Percentiles rank a stretch among this genome's conserved stretches.
phyloP scores from a whole-genome alignment of 2,113 vertebrate genomes.

The Potamarius usumacintae region DNA sequence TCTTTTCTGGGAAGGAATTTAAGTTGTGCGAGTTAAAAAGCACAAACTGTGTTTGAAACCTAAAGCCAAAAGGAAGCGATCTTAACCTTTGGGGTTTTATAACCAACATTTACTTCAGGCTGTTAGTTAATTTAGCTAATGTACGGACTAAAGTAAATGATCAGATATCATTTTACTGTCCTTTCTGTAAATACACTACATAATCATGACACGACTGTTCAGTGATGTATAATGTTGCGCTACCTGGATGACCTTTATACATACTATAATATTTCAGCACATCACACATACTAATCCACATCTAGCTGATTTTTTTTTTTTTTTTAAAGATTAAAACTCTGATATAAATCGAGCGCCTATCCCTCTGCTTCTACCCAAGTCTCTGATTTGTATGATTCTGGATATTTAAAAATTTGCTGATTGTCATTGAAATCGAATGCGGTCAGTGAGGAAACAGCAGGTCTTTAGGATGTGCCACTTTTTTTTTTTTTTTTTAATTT shows the following conservation, averaged over 20 bases:
- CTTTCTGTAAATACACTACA: conserved; percentile 3
- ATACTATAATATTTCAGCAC: not conserved
- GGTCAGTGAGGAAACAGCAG: not conserved
- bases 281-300: not conserved
- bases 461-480: conserved; percentile 14
- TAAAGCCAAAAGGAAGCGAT: not conserved
- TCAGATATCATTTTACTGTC: not conserved
- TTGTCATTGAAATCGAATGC: not conserved
- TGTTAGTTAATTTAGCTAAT: not conserved
- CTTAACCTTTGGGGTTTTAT: not conserved
- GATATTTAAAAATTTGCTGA: not conserved
- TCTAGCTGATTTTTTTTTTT: not conserved
- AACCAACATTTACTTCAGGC: not conserved
- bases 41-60: conserved; percentile 25
- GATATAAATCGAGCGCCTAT: conserved; percentile 22
- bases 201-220: not conserved
- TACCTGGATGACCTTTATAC: not conserved
- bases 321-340: not conserved
- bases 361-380: not conserved
- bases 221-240: not conserved
- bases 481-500: conserved; percentile 30
- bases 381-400: not conserved
- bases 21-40: not conserved
- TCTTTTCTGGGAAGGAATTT: not conserved
- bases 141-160: not conserved